Evolutionary conservation across 2,797 vertebrate species (phyloP), one percentile per base, ranked within the genome.

Genomic region (Coregonus suidteri): DNA sequence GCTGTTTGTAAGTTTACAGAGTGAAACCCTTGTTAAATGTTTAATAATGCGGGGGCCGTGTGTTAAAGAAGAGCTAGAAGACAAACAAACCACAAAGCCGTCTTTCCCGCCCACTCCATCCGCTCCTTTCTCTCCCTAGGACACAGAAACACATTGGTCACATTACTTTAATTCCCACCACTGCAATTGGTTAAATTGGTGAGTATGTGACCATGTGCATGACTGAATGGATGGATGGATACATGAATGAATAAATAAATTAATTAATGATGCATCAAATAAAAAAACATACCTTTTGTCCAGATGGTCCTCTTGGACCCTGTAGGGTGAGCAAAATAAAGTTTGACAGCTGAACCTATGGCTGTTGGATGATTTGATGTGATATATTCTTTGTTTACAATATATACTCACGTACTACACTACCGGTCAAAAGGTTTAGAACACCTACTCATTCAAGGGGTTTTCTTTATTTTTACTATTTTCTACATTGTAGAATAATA

Each of bases 261-360:
- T 13, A 20, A 70, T 70, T 1, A 71, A 71, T 51, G 11, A 51
- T 35, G 65, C 13, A 51, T 52, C 5, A 35, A 18, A 73, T 16
- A 25, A 15, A n/a, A 37, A 9, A n/a, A 76, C 78, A 56, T 47
- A 76, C 76, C 75, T 78, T 84, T 78, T 47, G 67, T 73, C 80
- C 76, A 75, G 67, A 52, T 2, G 71, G 5, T 4, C 78, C 71
- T 74, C 74, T 80, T 59, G 30, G 74, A 16, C 78, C 80, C 74
- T 77, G 6, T 56, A 20, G 37, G 51, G 25, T 25, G 25, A 25
- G 25, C 34, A 20, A 25, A 64, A 14, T 54, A 14, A 3, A 69
- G 7, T 53, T 51, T 25, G 53, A 34, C 20, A n/a, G 16, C 15
- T 54, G 18, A 34, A 18, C 16, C 53, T 52, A 69, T 25, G 16